Percentiles rank a stretch among this genome's conserved stretches.
phyloP scores from a whole-genome alignment of 1,140 invertebrate genomes.

The Drusus annulatus region DNA sequence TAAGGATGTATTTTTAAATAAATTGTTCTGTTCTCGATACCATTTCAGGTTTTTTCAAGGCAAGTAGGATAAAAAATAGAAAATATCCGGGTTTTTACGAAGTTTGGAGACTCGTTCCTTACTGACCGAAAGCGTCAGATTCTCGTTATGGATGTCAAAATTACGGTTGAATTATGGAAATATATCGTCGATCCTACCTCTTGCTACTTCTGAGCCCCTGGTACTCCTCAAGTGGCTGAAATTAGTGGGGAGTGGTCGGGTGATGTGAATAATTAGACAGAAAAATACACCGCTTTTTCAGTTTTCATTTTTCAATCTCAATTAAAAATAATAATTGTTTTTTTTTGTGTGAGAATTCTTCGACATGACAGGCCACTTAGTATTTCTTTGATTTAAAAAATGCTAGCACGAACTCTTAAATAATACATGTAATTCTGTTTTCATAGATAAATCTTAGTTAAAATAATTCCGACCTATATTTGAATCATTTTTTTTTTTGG shows the following conservation, averaged over 20 bases:
- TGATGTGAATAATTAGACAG: slow-evolving; percentile 40
- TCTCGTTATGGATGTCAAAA: slow-evolving; percentile 56
- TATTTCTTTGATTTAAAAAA: slow-evolving; percentile 29
- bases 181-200: slow-evolving; percentile 23
- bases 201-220: neutral
- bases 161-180: slow-evolving; percentile 42
- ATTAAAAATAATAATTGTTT: slow-evolving; percentile 25
- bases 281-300: slow-evolving; percentile 22
- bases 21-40: too few relatives aligned
- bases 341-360: slow-evolving; percentile 2
- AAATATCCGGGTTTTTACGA: slow-evolving; percentile 12
- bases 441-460: neutral
- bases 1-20: too few relatives aligned
- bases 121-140: slow-evolving; percentile 47
- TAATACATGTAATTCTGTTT: neutral
- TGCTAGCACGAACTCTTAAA: neutral
- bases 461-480: too few relatives aligned
- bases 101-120: slow-evolving; percentile 6
- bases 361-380: neutral
- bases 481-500: too few relatives aligned
- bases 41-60: too few relatives aligned
- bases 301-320: slow-evolving; percentile 2
- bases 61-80: too few relatives aligned
- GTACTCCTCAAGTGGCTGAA: slow-evolving; percentile 28
- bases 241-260: slow-evolving; percentile 32